Evolutionary conservation across 2,888 invertebrate species (phyloP), one percentile per base, ranked within the genome.

Genomic region (Chrysolina americana): DNA sequence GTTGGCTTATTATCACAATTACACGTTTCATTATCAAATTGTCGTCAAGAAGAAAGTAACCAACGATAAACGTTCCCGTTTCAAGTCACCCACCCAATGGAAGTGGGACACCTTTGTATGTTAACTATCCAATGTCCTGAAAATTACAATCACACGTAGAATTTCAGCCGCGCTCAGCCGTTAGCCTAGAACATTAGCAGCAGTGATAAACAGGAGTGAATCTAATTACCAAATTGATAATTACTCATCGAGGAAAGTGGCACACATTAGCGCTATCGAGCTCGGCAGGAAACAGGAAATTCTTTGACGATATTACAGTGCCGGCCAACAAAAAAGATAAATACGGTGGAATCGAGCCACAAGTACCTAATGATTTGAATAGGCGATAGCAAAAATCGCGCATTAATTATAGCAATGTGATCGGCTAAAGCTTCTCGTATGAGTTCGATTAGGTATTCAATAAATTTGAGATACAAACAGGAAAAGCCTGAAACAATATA

Each of bases 201-300:
- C 17, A 10, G 50, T 50, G 66, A 66, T 66, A 66, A 66, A 15
- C 36, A 11, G 28, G 36, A 66, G 66, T 50, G 50, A 48, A 19
- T 66, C 48, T 50, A 66, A 66, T 66, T 66, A 50, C 66, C 66
- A n/a, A 66, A 66, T 50, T 66, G 66, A 66, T 66, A 66, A 66
- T 66, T 36, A 50, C 48, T 28, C 66, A 28, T 21, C 50, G 23
- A 36, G n/a, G 48, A 48, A 48, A 50, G 48, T 50, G 47, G 50
- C 36, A 28, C 50, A 50, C 50, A 50, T 66, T 23, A 59, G 28
- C 59, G 59, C 28, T 59, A 59, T 59, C 59, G 11, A n/a, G n/a
- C 59, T 9, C 8, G n/a, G 10, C 36, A 59, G 59, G 59, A 59
- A 59, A 59, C 59, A 59, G 59, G 59, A 59, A 59, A 59, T 36